Conservation (phyloP, 2,888 invertebrate genomes). For the Ectemnius lituratus region DNA sequence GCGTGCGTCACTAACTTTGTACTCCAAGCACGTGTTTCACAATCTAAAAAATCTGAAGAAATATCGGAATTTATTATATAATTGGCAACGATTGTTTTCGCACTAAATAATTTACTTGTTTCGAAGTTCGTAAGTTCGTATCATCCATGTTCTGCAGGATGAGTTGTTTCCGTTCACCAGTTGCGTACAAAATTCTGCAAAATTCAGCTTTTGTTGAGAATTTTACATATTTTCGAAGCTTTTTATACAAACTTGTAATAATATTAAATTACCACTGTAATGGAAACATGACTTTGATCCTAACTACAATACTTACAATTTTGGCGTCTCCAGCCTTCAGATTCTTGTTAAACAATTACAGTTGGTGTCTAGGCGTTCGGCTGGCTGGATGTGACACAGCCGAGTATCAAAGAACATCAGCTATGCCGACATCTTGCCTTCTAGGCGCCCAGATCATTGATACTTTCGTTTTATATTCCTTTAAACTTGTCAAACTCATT, state of each 20-base stretch:
- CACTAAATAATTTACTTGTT: background rate
- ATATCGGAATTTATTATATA: background rate
- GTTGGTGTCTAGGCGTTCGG: constrained; percentile 73
- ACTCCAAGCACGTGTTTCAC: background rate
- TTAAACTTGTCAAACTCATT: background rate
- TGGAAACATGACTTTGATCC: too few relatives aligned
- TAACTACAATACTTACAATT: too few relatives aligned
- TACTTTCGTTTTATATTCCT: background rate
- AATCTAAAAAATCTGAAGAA: background rate
- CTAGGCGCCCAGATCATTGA: constrained; percentile 78
- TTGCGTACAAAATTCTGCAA: too few relatives aligned
- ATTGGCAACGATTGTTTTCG: background rate
- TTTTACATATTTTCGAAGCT: too few relatives aligned
- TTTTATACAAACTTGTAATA: too few relatives aligned
- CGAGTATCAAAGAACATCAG: constrained; percentile 86
- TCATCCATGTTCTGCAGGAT: too few relatives aligned
- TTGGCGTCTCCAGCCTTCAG: background rate
- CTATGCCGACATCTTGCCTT: constrained; percentile 95
- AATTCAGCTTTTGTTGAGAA: too few relatives aligned
- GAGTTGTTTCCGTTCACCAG: too few relatives aligned
- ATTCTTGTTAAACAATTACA: background rate
- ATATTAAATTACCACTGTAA: too few relatives aligned
- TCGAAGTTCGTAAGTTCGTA: background rate
- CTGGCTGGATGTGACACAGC: constrained; percentile 92
- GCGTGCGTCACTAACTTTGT: too few relatives aligned